A percentile compares a stretch with the other conserved stretches of the same genome.
These are phyloP conservation scores for Gambusia holbrooki DNA, from an alignment of 2,113 vertebrate genomes.

Conservation along the genomic window DNA sequence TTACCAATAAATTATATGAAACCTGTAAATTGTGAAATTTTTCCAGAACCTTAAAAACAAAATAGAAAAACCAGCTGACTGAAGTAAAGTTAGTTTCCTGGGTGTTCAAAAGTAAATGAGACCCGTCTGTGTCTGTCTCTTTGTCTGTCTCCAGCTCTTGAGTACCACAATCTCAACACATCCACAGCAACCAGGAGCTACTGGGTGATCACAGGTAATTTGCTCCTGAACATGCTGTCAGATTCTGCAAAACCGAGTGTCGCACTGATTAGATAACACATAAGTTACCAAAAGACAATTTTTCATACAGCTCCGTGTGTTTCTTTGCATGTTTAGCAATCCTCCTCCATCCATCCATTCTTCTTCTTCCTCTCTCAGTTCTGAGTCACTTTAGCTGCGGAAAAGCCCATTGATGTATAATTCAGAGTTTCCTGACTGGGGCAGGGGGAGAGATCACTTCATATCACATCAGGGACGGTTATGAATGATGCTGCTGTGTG, in stretches of 20 bases:
- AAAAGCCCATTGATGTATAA: slow-evolving; percentile 68
- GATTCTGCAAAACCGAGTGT: slow-evolving; percentile 35
- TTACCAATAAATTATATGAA: too few relatives aligned
- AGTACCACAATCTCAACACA: slow-evolving; percentile 95
- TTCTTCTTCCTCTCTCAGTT: neutral
- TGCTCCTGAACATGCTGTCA: neutral
- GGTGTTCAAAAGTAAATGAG: neutral
- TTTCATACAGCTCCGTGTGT: slow-evolving; percentile 24
- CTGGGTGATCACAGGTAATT: slow-evolving; percentile 96
- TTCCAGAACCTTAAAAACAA: too few relatives aligned
- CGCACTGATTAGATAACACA: slow-evolving; percentile 54
- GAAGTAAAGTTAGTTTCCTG: too few relatives aligned
- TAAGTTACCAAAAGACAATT: slow-evolving; percentile 48
- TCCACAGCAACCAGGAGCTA: slow-evolving; percentile 91
- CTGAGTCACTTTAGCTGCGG: slow-evolving; percentile 34
- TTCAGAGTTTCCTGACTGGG: slow-evolving; percentile 63
- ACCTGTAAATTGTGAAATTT: too few relatives aligned
- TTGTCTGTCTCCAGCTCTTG: slow-evolving; percentile 82
- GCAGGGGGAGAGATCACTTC: slow-evolving; percentile 56
- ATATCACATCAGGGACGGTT: slow-evolving; percentile 51
- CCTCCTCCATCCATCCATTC: neutral
- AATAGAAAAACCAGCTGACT: too few relatives aligned
- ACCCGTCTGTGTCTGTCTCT: neutral
- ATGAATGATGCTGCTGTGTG: slow-evolving; percentile 49
- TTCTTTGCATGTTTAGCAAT: neutral